Conservation (phyloP, 2,797 vertebrate species). For the Basileuterus tristriatus region DNA sequence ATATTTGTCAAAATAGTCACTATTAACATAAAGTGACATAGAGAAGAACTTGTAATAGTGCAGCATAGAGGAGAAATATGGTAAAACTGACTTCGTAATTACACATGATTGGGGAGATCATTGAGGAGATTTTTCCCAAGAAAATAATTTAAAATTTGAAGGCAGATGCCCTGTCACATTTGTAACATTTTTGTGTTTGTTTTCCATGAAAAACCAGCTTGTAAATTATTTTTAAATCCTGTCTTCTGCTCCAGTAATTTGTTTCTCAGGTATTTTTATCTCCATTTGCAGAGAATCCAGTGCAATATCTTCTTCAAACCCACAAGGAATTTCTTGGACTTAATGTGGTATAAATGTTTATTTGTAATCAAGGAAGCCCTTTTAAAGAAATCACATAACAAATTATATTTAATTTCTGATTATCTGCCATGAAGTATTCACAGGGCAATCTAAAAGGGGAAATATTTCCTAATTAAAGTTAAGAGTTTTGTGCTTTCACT, state of each 20-base stretch:
- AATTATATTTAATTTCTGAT: slow-evolving; percentile 27
- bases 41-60: neutral
- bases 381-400: neutral
- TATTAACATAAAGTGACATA: neutral
- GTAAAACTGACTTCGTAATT: neutral
- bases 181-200: neutral
- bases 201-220: neutral
- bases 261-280: neutral
- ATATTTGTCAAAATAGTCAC: neutral
- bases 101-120: neutral
- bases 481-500: neutral
- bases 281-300: neutral
- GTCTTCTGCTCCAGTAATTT: neutral
- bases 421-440: slow-evolving; percentile 1
- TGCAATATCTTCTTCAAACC: neutral
- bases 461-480: slow-evolving; percentile 59
- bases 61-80: neutral
- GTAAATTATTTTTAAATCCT: neutral
- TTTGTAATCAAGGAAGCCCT: neutral
- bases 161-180: neutral
- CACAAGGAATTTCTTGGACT: neutral
- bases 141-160: neutral
- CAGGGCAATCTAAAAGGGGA: neutral
- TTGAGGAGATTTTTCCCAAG: neutral
- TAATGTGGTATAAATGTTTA: neutral